phyloP scores from a whole-genome alignment of 2,113 vertebrate species.

The Erinaceus europaeus region DNA sequence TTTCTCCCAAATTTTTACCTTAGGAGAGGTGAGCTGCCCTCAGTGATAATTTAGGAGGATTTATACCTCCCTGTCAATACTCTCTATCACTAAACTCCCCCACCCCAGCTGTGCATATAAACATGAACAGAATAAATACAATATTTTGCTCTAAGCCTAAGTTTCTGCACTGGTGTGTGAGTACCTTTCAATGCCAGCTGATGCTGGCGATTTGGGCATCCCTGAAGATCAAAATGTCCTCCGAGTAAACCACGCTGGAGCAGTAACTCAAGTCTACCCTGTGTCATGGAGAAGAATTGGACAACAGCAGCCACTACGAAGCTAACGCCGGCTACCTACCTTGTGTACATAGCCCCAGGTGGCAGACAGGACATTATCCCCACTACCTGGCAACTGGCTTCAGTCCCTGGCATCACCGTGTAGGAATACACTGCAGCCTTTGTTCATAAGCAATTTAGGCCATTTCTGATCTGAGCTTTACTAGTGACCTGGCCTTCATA shows the following conservation, averaged over 20 bases:
- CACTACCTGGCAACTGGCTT: constrained; percentile 8
- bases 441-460: neutral
- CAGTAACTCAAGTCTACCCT: neutral
- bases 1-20: neutral
- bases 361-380: neutral
- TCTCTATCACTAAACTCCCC: neutral
- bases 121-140: neutral
- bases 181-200: neutral
- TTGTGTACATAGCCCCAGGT: neutral
- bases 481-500: neutral
- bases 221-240: neutral
- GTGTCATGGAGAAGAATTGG: neutral
- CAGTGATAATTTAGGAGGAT: neutral
- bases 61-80: neutral
- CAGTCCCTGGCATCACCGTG: neutral
- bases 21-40: neutral
- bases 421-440: neutral
- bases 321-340: neutral
- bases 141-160: neutral
- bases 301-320: neutral
- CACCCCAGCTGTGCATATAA: neutral
- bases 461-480: neutral
- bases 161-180: neutral
- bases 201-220: neutral
- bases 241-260: neutral